Base-by-base conservation (phyloP, 2,113 vertebrate genomes). In the Alligator mississippiensis region DNA sequence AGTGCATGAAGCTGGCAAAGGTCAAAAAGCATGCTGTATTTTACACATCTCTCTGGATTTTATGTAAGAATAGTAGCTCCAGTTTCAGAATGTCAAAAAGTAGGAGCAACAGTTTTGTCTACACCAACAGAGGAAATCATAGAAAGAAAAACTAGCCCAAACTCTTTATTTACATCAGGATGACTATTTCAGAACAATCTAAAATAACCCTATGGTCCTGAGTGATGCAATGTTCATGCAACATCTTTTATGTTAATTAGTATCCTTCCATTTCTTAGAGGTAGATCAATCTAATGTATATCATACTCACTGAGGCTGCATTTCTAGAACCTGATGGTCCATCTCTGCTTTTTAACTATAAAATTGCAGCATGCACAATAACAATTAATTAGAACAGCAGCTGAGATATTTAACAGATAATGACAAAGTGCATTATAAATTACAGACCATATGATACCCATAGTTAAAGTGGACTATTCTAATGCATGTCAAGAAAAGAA, bases 1-100 rank as follows among this genome's bases (percentile, higher is more conserved):
- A 95, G 60, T 88, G 68, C 85, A 94, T 90, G 81, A 92, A 96
- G 82, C 72, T 95, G 90, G 89, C 94, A 96, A 93, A 95, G 81
- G 88, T 87, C 76, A 79, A 92, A 92, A 79, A 90, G 85, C 70
- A 91, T 8, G n/a, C 86, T 91, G 88, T 66, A 66, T 77, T 94
- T 93, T 92, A 93, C 92, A 74, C 57, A 93, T 88, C 85, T 77
- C 94, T 91, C 54, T 68, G 85, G 79, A 92, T 81, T 81, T 93
- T 91, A 91, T 89, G 66, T 86, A 79, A 89, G 79, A 94, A 16
- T 66, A 88, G 79, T 60, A 88, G 74, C 68, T 95, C 84, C 58
- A 30, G 68, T 22, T 28, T 94, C 88, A 83, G 85, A 87, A 87
- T 90, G 77, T 94, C 92, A 93, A 88, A 88, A 66, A 90, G 94